Conservation (phyloP, 2,113 vertebrate genomes). For the Austrofundulus limnaeus region DNA sequence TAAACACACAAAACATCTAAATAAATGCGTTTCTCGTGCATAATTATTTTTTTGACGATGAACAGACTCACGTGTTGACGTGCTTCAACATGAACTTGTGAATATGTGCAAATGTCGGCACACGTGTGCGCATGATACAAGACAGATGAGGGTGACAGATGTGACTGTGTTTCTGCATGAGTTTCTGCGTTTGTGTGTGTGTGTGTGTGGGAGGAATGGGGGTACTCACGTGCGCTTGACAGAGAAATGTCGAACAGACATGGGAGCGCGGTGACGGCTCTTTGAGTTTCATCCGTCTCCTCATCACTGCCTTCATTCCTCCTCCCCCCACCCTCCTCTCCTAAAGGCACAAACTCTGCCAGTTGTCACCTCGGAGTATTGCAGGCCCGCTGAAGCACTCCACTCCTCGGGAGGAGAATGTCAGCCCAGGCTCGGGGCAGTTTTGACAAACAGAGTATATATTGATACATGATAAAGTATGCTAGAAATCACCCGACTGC, state of each 20-base stretch:
- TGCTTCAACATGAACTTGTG: constrained; percentile 42
- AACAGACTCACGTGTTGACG: constrained; percentile 27
- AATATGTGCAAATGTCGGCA: constrained; percentile 60
- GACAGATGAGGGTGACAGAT: constrained; percentile 73
- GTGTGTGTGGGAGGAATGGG: background rate
- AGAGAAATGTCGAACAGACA: constrained; percentile 70
- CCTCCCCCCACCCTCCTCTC: constrained; percentile 79
- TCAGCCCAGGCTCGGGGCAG: constrained; percentile 99
- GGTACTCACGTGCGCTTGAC: constrained; percentile 60
- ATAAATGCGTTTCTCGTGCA: constrained; percentile 43
- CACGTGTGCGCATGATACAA: constrained; percentile 51
- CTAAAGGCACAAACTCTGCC: constrained; percentile 93
- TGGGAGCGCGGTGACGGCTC: constrained; percentile 78
- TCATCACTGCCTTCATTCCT: constrained; percentile 67
- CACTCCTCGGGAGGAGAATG: constrained; percentile 98
- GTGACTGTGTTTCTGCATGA: constrained; percentile 62
- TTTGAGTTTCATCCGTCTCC: constrained; percentile 88
- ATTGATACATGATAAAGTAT: constrained; percentile 99
- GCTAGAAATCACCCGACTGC: constrained; percentile 99
- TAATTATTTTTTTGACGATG: constrained; percentile 59
- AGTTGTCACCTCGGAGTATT: constrained; percentile 98
- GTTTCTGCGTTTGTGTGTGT: constrained; percentile 23
- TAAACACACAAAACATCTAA: background rate
- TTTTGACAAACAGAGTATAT: constrained; percentile 99
- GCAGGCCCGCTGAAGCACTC: constrained; percentile 93